Conservation (phyloP, 2,113 vertebrate genomes). For the Pseudonaja textilis region DNA sequence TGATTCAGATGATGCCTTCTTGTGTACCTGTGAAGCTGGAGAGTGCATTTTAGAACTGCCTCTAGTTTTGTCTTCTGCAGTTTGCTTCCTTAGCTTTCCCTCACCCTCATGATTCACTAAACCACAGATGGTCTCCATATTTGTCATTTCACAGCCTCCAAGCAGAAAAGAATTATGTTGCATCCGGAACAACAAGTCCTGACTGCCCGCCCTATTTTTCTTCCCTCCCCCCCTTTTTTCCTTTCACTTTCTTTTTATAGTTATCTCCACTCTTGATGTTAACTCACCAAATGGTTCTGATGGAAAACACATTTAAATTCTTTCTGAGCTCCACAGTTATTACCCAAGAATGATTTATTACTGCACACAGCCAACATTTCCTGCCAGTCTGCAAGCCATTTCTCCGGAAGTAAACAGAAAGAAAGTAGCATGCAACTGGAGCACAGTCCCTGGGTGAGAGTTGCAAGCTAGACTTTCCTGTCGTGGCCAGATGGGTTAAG, state of each 20-base stretch:
- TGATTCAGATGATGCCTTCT: background rate
- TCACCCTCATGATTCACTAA: background rate
- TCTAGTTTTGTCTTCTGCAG: background rate
- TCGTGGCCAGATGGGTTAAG: background rate
- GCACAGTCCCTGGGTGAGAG: background rate
- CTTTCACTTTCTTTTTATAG: conserved; percentile 5
- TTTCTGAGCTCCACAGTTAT: background rate
- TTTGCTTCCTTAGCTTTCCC: background rate
- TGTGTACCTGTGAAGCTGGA: background rate
- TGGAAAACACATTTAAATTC: background rate
- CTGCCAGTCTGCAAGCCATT: background rate
- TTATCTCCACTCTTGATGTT: background rate
- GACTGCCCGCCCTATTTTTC: background rate
- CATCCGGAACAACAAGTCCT: conserved; percentile 14
- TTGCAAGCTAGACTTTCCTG: background rate
- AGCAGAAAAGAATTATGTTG: background rate
- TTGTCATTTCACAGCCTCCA: conserved; percentile 11
- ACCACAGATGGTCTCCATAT: conserved; percentile 16
- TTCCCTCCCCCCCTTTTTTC: too few species aligned
- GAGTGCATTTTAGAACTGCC: background rate
- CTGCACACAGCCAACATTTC: background rate
- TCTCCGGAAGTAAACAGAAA: background rate
- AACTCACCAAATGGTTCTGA: background rate
- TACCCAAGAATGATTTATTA: background rate
- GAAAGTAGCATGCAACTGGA: background rate